These are phyloP conservation scores for Chionis minor DNA, from an alignment of 2,113 vertebrate genomes.

Conservation along the genomic window DNA sequence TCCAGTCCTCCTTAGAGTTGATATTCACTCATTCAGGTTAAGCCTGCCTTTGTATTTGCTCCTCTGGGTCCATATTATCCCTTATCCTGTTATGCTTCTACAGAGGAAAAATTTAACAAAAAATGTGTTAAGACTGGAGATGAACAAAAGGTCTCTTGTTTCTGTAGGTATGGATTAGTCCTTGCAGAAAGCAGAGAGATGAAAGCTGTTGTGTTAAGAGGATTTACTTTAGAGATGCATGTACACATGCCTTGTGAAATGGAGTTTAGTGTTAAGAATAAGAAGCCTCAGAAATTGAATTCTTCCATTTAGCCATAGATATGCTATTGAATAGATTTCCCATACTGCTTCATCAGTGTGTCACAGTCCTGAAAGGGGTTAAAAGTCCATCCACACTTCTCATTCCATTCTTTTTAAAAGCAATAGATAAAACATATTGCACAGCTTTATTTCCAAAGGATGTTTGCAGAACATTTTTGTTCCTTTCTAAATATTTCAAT, in stretches of 20 bases:
- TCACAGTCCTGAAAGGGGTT: background rate
- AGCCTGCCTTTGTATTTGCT: constrained; percentile 16
- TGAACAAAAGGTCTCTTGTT: constrained; percentile 54
- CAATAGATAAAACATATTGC: background rate
- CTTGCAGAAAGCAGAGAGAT: constrained; percentile 25
- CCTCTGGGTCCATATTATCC: background rate
- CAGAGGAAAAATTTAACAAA: constrained; percentile 1
- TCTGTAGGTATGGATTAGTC: constrained; percentile 46
- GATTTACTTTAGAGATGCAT: constrained; percentile 26
- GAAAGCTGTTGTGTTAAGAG: constrained; percentile 49
- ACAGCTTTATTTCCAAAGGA: background rate
- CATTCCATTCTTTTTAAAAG: background rate
- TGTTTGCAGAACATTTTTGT: background rate
- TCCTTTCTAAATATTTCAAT: background rate
- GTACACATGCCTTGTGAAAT: background rate
- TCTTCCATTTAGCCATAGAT: constrained; percentile 26
- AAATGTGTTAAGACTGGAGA: background rate
- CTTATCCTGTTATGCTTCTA: background rate
- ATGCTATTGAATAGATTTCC: background rate
- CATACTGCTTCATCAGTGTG: background rate
- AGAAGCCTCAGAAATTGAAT: constrained; percentile 4
- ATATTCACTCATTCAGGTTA: background rate
- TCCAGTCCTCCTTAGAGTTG: background rate
- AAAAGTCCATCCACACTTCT: background rate
- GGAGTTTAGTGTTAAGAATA: constrained; percentile 33